A percentile compares a stretch with the other conserved stretches of the same genome.
Conservation (phyloP, 2,888 invertebrate species). For the Diploptera punctata region DNA sequence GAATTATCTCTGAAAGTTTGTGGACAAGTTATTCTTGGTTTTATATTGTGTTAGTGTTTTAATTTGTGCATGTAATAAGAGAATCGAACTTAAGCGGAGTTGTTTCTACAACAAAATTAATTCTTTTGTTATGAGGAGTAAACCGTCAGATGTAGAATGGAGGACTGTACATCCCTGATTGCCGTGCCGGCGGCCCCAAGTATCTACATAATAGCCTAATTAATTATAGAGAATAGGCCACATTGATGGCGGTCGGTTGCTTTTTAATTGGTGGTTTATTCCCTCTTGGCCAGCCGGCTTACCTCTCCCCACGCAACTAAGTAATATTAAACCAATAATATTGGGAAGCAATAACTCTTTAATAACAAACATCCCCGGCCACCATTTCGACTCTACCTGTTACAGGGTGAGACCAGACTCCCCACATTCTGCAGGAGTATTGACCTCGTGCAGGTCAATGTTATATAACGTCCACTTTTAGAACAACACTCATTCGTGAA, state of each 20-base stretch:
- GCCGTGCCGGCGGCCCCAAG: constrained; percentile 7
- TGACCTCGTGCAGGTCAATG: background rate
- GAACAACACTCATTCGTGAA: no score
- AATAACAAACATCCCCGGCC: background rate
- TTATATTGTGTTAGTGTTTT: no score
- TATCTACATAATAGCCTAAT: constrained; percentile 26
- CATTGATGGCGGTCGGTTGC: constrained; percentile 16
- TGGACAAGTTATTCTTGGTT: no score
- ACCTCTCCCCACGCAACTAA: constrained; percentile 32
- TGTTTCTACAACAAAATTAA: no score
- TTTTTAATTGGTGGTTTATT: constrained; percentile 36
- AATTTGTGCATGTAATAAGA: no score
- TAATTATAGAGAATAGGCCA: constrained; percentile 19
- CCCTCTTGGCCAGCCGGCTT: background rate
- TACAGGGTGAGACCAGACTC: background rate
- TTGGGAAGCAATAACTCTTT: constrained; percentile 29
- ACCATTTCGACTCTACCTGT: background rate
- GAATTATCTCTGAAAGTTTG: no score
- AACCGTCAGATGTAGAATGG: no score
- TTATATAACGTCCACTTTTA: background rate
- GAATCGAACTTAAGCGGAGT: no score
- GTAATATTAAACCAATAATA: constrained; percentile 30
- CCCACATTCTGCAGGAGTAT: background rate
- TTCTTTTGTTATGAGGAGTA: no score
- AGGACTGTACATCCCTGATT: constrained; percentile 6